Evolutionary conservation across 2,797 vertebrate species (phyloP), one percentile per base, ranked within the genome.

Genomic region (Staurois parvus): DNA sequence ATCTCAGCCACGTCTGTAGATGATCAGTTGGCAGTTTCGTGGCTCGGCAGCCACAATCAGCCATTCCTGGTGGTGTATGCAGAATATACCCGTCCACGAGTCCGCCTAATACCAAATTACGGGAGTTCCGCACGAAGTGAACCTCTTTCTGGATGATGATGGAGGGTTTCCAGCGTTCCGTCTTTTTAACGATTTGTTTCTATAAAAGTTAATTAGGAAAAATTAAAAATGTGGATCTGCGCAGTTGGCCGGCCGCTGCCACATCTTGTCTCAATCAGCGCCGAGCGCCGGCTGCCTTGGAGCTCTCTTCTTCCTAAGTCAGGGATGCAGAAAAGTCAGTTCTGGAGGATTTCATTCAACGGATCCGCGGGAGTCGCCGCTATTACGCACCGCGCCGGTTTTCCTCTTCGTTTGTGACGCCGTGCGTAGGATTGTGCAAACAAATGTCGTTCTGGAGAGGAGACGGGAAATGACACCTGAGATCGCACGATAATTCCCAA

Each of bases 271-370:
- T 45, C 32, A 4, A 40, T 67, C 45, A 68, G 30, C n/a, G 21
- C 29, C 52, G 62, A 64, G 62, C 34, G 45, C 76, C 13, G 12
- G 30, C 67, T 79, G 45, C 76, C 21, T 30, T 67, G 7, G 24
- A 62, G 30, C 34, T 19, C 62, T 67, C 2, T 67, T 26, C 21
- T 30, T 40, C 45, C 76, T 40, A 30, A 10, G 37, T 68, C 62
- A 45, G 29, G 37, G 62, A 24, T 11, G n/a, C 34, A 29, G 2
- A 45, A 68, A 29, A 29, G 24, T 68, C 2, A 68, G 45, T 79
- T 67, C 76, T 78, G 76, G 17, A 37, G 66, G 13, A 45, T 79
- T 68, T 79, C 76, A 78, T 78, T 78, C 76, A 67, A 78, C 76
- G 42, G 59, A 78, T 29, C 76, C 30, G 62, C 76, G n/a, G 76